Base-by-base conservation (phyloP, 2,113 vertebrate genomes). In the Lepus timidus region DNA sequence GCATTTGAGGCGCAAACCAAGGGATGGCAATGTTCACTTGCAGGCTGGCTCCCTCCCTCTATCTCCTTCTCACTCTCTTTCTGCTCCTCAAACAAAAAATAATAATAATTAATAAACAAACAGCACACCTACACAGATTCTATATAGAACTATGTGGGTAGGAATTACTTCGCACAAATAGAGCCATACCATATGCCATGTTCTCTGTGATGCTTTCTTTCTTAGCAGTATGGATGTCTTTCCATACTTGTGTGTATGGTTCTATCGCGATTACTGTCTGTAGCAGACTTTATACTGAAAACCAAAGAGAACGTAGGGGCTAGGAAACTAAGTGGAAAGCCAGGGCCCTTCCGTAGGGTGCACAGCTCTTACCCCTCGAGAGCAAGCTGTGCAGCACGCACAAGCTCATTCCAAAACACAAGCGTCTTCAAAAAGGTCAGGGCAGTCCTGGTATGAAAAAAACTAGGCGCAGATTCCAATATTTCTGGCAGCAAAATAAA, bases 391-490 rank as follows among this genome's bases (percentile, higher is more conserved):
- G 4, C 1, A 27, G 86, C 17, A 76, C 27, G 17, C 8, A 6
- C 0, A 5, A 0, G 0, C 36, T 20, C 23, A 0, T 23, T 65
- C 75, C 25, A 4, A 52, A n/a, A 20, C 0, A n/a, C 67, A 8
- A 27, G 1, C 0, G 1, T 14, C 14, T 19, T 58, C 19, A 14
- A 58, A 19, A 58, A 58, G 17, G 4, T 19, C 13, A 58, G 55
- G 55, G 19, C 19, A 19, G 14, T 58, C 4, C 55, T 17, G 55
- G 55, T 58, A 58, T 17, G 55, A 19, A 11, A 16, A 3, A 58
- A 58, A 20, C 55, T 58, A 20, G 55, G 19, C 55, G 12, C 55
- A 16, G 55, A 58, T 16, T 16, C 19, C 55, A 58, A 58, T 16
- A 19, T 58, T 58, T 44, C 44, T 4, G 55, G 55, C 55, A 58